Percentiles rank a stretch among this genome's conserved stretches.
Conservation (phyloP, 2,113 vertebrate species). For the Sturnira hondurensis region DNA sequence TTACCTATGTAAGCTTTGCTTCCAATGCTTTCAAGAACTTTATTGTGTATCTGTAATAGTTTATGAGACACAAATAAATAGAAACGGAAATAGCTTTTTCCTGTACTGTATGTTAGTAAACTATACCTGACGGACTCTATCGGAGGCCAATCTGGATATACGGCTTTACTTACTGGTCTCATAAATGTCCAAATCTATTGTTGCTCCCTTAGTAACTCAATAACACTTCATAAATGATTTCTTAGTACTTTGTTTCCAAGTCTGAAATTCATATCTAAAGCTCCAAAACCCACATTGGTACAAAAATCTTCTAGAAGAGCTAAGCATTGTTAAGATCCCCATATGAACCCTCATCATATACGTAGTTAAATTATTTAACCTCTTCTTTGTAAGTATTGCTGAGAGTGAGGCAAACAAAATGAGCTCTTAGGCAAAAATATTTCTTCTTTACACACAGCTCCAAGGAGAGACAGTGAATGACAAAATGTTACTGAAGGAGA, state of each 20-base stretch:
- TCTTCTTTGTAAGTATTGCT: neutral
- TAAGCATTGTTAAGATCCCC: neutral
- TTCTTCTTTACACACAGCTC: neutral
- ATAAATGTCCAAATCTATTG: neutral
- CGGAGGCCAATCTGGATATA: neutral
- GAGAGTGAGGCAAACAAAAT: neutral
- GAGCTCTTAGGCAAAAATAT: slow-evolving; percentile 8
- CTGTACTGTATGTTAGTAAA: neutral
- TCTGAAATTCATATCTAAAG: neutral
- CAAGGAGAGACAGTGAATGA: neutral
- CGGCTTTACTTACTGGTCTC: neutral
- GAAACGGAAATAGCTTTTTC: slow-evolving; percentile 9
- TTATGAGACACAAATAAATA: neutral
- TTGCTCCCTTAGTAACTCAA: slow-evolving; percentile 1
- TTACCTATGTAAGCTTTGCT: neutral
- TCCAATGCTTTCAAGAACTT: neutral
- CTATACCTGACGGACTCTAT: neutral
- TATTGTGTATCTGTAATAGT: neutral
- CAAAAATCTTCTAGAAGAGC: neutral
- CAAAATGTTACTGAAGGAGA: slow-evolving; percentile 31
- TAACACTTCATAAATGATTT: neutral
- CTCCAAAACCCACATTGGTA: slow-evolving; percentile 8
- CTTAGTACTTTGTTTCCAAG: neutral
- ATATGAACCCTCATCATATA: neutral
- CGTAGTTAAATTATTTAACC: slow-evolving; percentile 49